Evolutionary conservation across 2,888 invertebrate species (phyloP), one percentile per base, ranked within the genome.

Genomic region (Villa cingulata): DNA sequence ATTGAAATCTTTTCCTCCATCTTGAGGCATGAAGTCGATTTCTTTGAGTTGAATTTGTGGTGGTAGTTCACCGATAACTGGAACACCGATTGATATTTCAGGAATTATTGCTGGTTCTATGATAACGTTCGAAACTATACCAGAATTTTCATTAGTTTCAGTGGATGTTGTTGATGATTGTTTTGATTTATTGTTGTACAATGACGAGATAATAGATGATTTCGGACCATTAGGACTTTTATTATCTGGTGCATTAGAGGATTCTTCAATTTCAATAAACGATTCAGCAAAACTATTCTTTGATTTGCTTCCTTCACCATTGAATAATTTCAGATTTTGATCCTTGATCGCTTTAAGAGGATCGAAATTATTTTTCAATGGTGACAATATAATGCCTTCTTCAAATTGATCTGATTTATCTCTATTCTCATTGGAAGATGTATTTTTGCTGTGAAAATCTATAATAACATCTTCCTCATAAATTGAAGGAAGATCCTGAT

Each of bases 1-100:
- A 32, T 12, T 7, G 12, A 32, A 32, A 36, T 16, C n/a, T 14
- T 27, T 41, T 12, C 15, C 17, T 12, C 15, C 17, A 9, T 47
- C 46, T 23, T 29, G 43, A 16, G 66, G 65, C 60, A 66, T 62
- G 49, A 62, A 68, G 55, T 68, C 68, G 52, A 68, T 66, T 58
- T 68, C 67, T 54, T 65, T 66, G 3, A 70, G 57, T 53, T 69
- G 68, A 49, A 70, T 68, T 56, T 69, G 70, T 17, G 69, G 69
- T 17, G 69, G 69, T 29, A 69, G 50, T 52, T 70, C 70, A 2
- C 65, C 70, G 48, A 70, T 70, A 3, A 70, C 65, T 1, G 69
- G 69, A 17, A 70, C 68, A 14, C 68, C 68, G 27, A 70, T 66
- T 2, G 68, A 62, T 56, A 68, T 55, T 47, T 67, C 67, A n/a